Evolutionary conservation across 2,888 invertebrate species (phyloP), one percentile per base, ranked within the genome.

Genomic region (Mythimna lalbum): DNA sequence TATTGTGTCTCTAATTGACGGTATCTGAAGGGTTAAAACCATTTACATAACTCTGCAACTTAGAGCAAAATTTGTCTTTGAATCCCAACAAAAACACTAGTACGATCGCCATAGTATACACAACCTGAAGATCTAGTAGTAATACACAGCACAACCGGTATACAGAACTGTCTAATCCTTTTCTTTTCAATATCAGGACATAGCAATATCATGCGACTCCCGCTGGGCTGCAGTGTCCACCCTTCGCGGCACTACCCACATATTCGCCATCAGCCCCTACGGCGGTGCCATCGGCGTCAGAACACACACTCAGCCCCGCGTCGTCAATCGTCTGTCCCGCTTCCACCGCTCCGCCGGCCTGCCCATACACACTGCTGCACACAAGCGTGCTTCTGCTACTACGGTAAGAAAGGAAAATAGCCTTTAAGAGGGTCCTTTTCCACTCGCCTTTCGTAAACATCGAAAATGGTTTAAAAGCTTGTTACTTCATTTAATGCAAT

Each of bases 171-270:
- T 56, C 12, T 56, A 56, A 33, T n/a, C 10, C n/a, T 14, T 33
- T 14, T 6, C 21, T 4, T 17, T 3, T 27, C 0, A 9, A 19
- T 23, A 19, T 1, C 96, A 98, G 96, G 98, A 99, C 89, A 98
- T 99, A 92, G 97, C 98, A 63, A 98, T 99, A 90, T 98, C 99
- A 1, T 96, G 97, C 73, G 99, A 99, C 95, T 98, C 98, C 39
- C 97, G 99, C 67, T 99, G 99, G 99, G 98, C 98, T n/a, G 98
- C 99, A 2, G 97, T 99, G 7, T 98, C 99, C 53, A 99, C 99
- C 0, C 97, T 99, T 69, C 97, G 99, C 78, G 99, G 99, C 76
- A 99, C 99, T 0, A 99, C 99, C 43, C 99, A 99, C 93, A 98
- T 99, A 80, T 99, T 99, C 95, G 99, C 99, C 14, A 97, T 99